A percentile compares a stretch with the other conserved stretches of the same genome.
These are phyloP conservation scores for Phlogophora meticulosa DNA, from an alignment of 2,888 invertebrate species.

Conservation along the genomic window DNA sequence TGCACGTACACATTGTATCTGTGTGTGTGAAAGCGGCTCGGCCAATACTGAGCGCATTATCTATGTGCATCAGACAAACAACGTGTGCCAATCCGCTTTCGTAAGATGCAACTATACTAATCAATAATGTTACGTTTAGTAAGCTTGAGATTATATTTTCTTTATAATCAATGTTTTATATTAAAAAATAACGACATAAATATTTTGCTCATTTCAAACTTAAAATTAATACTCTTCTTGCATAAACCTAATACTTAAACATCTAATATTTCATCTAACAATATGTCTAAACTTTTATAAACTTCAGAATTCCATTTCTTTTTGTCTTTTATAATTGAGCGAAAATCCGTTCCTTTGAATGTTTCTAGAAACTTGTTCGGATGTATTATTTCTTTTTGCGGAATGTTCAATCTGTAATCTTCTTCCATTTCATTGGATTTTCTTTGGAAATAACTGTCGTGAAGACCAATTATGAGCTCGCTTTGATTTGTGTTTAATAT, in stretches of 20 bases:
- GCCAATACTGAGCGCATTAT: no score
- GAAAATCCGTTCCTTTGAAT: slow-evolving; percentile 85
- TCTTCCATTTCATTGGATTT: slow-evolving; percentile 47
- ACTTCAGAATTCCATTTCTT: slow-evolving; percentile 91
- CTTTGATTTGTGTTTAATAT: slow-evolving; percentile 90
- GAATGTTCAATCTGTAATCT: slow-evolving; percentile 27
- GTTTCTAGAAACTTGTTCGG: slow-evolving; percentile 72
- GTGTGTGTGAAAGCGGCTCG: no score
- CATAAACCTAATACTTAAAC: slow-evolving; percentile 28
- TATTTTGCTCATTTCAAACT: slow-evolving; percentile 32
- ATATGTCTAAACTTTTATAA: slow-evolving; percentile 81
- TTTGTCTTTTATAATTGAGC: slow-evolving; percentile 88
- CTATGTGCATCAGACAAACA: no score
- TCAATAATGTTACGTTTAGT: slow-evolving; percentile 25
- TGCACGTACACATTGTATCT: no score
- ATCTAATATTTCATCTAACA: slow-evolving; percentile 67
- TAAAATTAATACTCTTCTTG: slow-evolving; percentile 6
- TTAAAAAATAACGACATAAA: slow-evolving; percentile 5
- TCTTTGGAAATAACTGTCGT: slow-evolving; percentile 74
- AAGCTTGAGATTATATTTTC: slow-evolving; percentile 59
- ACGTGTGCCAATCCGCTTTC: no score
- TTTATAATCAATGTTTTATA: slow-evolving; percentile 25
- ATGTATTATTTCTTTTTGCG: slow-evolving; percentile 53
- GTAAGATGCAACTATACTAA: no score
- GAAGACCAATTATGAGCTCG: slow-evolving; percentile 89